Evolutionary conservation across 35 echinoderm and acorn worm species (phyloP), one percentile per base, ranked within the genome.

Genomic region (Stichopus chloronotus): DNA sequence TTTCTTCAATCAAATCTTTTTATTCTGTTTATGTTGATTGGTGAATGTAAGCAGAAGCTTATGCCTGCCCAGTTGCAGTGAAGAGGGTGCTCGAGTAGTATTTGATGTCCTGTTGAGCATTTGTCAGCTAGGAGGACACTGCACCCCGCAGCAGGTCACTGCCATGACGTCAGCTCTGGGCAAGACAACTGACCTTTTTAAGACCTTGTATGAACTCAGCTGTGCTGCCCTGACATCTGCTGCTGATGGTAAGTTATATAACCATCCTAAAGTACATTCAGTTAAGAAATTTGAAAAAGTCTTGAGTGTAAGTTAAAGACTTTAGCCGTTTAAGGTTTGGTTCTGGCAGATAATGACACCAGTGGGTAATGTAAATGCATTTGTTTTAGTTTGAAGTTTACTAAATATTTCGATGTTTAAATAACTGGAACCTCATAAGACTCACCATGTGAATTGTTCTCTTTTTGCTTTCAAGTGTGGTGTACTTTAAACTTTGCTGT

Each of bases 61-160:
- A 8, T 98, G 86, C 79, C 78, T 90, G 16, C 84, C 89, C n/a
- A 65, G 21, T 25, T 82, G 68, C 72, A 83, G 85, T 78, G 55
- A 43, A 7, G 77, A 91, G 20, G 91, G 92, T 13, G 90, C 94
- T 12, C 81, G 92, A 81, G 92, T 87, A 4, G 30, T 98, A n/a
- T 98, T 92, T 68, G 93, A 83, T 7, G 82, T 94, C 30, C 55
- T 84, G 5, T 91, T 94, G 23, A 93, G 90, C 24, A 21, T 98
- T 22, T 98, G 97, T 63, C 13, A 90, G 2, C 88, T 95, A 6
- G 88, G 82, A 87, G 90, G 91, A 21, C 90, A 21, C 53, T 63
- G 68, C 57, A 91, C 72, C 88, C 23, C 81, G 63, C 63, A 92
- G 56, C 87, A 58, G 30, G 52, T 72, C n/a, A 76, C 53, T 20